These are phyloP conservation scores for Okamejei kenojei DNA, from an alignment of 2,797 vertebrate species.

Conservation along the genomic window DNA sequence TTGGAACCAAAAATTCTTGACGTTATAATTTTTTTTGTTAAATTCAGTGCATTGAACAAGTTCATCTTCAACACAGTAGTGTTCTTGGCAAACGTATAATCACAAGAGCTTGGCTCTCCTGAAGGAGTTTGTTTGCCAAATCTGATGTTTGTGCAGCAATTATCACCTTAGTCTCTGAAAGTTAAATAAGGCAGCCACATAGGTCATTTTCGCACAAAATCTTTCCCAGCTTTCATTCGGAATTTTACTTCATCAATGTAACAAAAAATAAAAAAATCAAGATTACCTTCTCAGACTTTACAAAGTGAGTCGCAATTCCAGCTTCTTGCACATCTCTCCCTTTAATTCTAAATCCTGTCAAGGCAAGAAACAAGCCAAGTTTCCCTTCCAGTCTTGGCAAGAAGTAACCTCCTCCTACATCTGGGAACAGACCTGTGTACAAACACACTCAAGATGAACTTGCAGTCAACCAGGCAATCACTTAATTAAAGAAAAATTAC, in stretches of 20 bases:
- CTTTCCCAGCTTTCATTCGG: not conserved
- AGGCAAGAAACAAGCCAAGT: slow-evolving; percentile 75
- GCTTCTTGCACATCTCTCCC: slow-evolving; percentile 81
- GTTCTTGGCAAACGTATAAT: not conserved
- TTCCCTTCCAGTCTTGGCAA: slow-evolving; percentile 81
- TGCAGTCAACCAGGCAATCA: not conserved
- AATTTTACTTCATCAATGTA: not conserved
- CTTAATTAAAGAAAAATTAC: not conserved
- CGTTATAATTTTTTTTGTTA: not conserved
- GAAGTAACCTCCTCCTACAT: slow-evolving; percentile 92
- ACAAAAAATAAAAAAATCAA: slow-evolving; percentile 27
- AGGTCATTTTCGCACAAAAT: not conserved
- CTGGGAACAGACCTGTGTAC: slow-evolving; percentile 82
- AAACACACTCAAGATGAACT: slow-evolving; percentile 38
- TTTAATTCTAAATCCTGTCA: slow-evolving; percentile 85
- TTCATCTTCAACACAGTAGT: not conserved
- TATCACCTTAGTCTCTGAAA: not conserved
- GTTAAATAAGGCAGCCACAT: not conserved
- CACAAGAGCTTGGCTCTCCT: not conserved
- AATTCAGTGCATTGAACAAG: not conserved
- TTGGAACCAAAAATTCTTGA: not conserved
- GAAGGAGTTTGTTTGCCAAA: not conserved
- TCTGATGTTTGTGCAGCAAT: not conserved
- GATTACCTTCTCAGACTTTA: slow-evolving; percentile 75
- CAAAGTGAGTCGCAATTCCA: slow-evolving; percentile 88